phyloP scores from a whole-genome alignment of 2,888 invertebrate species.

The Orchestes rusci region DNA sequence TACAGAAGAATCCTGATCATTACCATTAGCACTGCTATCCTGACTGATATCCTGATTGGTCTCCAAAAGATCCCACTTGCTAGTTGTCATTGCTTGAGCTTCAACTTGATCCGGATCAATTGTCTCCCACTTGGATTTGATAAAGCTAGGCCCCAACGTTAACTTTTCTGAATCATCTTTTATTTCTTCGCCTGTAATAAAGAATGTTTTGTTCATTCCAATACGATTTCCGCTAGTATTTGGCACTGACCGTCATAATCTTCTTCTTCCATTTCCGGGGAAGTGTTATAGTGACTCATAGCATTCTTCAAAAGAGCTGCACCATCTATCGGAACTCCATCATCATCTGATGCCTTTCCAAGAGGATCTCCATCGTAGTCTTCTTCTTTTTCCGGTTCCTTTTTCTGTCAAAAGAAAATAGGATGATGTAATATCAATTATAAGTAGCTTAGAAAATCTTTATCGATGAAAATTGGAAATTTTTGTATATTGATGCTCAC shows the following conservation, averaged over 20 bases:
- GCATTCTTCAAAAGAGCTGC: conserved; percentile 68
- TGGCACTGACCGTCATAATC: conserved; percentile 51
- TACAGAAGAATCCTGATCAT: conserved; percentile 38
- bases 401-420: conserved; percentile 16
- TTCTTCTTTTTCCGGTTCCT: conserved; percentile 26
- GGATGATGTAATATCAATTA: background rate
- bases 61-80: conserved; percentile 80
- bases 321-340: conserved; percentile 66
- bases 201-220: background rate
- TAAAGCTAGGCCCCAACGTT: conserved; percentile 60
- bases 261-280: conserved; percentile 30
- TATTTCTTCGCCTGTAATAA: conserved; percentile 35
- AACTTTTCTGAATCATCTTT: conserved; percentile 32
- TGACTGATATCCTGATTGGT: conserved; percentile 41
- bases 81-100: conserved; percentile 77
- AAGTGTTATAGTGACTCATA: conserved; percentile 46
- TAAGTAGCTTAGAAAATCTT: too few relatives aligned
- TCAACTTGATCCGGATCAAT: conserved; percentile 82
- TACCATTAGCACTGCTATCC: conserved; percentile 39
- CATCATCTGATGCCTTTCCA: conserved; percentile 49
- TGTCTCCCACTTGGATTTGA: conserved; percentile 94
- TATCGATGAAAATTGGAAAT: too few relatives aligned
- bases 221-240: background rate
- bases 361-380: conserved; percentile 64
- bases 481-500: too few relatives aligned